Evolutionary conservation across 2,113 vertebrate genomes (phyloP).

Genomic region (Planiliza haematocheilus): DNA sequence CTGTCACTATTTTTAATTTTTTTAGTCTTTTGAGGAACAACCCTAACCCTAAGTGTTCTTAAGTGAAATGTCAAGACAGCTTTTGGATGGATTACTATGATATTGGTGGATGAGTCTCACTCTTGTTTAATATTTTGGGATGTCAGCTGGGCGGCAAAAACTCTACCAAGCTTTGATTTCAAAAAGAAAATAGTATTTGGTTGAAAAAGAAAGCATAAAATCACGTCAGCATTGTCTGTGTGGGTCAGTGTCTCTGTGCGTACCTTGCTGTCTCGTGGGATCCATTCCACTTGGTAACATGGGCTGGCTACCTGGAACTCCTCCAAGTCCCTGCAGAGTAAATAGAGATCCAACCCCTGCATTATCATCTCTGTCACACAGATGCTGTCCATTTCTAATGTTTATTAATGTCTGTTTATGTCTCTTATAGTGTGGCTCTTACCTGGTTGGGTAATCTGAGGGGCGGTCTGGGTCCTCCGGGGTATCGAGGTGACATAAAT

Average conservation of each 20-base stretch:
- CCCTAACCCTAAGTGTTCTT: no score
- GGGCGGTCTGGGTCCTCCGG: conserved; percentile 95
- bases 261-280: conserved; percentile 96
- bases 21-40: no score
- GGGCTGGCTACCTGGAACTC: conserved; percentile 94
- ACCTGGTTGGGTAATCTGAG: conserved; percentile 99
- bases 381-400: background rate
- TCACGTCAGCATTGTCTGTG: background rate
- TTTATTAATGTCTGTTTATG: background rate
- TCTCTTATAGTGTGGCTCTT: conserved; percentile 44
- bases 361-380: conserved; percentile 3
- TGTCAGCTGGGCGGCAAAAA: no score
- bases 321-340: conserved; percentile 88
- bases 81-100: no score
- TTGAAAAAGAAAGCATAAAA: background rate
- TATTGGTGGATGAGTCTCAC: no score
- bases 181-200: conserved; percentile 3
- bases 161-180: background rate
- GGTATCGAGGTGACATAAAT: conserved; percentile 99
- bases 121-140: no score
- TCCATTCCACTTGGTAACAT: conserved; percentile 97
- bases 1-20: no score
- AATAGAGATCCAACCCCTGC: background rate
- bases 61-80: no score
- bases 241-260: background rate